Base-by-base conservation (phyloP, 1,140 invertebrate species). In the Nixonia krombeini region DNA sequence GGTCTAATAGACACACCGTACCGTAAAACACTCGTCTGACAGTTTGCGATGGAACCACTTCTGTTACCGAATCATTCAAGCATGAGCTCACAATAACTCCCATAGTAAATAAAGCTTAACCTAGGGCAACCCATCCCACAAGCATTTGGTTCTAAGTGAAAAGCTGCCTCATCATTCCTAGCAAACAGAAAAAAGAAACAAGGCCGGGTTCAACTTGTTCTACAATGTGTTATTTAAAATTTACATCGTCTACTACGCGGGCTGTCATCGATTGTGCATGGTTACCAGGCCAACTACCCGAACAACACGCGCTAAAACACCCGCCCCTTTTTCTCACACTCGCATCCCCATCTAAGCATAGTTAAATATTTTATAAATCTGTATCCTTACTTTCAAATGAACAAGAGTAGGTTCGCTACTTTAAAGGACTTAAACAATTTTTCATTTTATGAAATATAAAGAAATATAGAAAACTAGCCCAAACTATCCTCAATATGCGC, bases 71-170 rank as follows among this genome's bases (percentile, higher is more conserved):
- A 78, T 91, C 90, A 73, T 90, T 90, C 59, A 92, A 87, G 76
- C 91, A 92, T 51, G 91, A 91, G 70, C 91, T 91, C 50, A 92
- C 90, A 72, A 92, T 90, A 73, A 92, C 89, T 72, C 91, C 91
- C 91, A 92, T 92, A 81, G 59, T 81, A 72, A 68, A 71, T 50
- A 41, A 55, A 56, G 62, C 72, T 72, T 70, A 79, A 74, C 73
- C 64, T 70, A 68, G 70, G 15, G 42, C 59, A 61, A 59, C 47
- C 51, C 61, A 69, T 71, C 68, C 68, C 67, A 70, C 59, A 44
- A 23, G 13, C 23, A 50, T 21, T 37, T 26, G 31, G 7, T 16
- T 25, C 33, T 38, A 50, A 8, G 10, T 7, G 45, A 46, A 46
- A 46, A 46, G 12, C 9, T 31, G 16, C 26, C n/a, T 29, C 4